Evolutionary conservation across 2,797 vertebrate species (phyloP).

Genomic region (Varecia variegata): DNA sequence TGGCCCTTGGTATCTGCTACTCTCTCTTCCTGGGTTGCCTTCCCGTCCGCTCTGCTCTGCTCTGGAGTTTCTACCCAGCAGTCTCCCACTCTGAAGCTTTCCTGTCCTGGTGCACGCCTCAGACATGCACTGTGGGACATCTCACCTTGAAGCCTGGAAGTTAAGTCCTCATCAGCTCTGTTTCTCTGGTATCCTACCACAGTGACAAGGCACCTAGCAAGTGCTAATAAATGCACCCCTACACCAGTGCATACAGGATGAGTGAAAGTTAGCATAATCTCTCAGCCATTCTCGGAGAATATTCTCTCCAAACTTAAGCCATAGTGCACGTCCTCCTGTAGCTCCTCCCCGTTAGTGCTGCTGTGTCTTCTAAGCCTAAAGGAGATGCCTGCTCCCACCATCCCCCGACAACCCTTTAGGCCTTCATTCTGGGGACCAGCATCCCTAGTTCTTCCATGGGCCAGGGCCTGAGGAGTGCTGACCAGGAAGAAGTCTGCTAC

Average conservation of each 20-base stretch:
- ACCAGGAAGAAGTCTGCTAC: not conserved
- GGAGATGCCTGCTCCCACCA: not conserved
- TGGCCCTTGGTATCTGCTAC: not conserved
- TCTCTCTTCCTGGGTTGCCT: not conserved
- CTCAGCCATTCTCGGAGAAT: not conserved
- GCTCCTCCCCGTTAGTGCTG: not conserved
- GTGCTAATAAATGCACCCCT: not conserved
- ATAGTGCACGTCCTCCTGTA: not conserved
- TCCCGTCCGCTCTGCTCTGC: not conserved
- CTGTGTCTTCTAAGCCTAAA: not conserved
- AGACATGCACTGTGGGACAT: not conserved
- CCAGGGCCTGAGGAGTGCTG: not conserved
- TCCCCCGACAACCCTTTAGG: not conserved
- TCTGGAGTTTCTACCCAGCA: not conserved
- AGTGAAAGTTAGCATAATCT: not conserved
- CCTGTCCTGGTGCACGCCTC: not conserved
- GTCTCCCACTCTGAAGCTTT: not conserved
- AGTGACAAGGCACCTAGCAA: not conserved
- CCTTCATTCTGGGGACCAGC: not conserved
- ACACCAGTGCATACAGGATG: not conserved
- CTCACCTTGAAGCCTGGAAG: not conserved
- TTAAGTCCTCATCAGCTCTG: not conserved
- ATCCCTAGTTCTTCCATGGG: not conserved
- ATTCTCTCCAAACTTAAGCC: not conserved
- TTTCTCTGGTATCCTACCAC: not conserved